Conservation (phyloP, 2,113 vertebrate genomes). For the Tonatia bakeri region DNA sequence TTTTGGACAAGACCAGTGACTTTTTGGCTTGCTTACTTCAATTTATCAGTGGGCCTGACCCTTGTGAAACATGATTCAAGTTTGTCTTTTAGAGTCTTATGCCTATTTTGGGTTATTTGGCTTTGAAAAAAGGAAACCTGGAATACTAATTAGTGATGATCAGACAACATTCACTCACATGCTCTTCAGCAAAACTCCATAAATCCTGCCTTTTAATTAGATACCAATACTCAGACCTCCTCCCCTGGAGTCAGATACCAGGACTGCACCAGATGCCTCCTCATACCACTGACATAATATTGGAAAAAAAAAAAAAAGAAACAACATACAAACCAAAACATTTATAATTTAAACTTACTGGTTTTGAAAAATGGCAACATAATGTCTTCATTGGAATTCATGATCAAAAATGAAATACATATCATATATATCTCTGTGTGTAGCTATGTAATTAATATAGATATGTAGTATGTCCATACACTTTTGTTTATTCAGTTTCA, state of each 20-base stretch:
- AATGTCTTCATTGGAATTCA: not conserved
- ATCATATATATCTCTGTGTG: not conserved
- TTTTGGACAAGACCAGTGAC: not conserved
- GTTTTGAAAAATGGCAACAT: not conserved
- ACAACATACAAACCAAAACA: conserved; percentile 23
- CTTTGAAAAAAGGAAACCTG: conserved; percentile 34
- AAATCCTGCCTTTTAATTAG: not conserved
- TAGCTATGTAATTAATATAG: not conserved
- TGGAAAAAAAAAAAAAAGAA: not conserved
- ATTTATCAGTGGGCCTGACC: not conserved
- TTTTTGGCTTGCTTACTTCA: not conserved
- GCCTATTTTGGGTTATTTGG: not conserved
- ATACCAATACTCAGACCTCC: not conserved
- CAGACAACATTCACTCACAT: not conserved
- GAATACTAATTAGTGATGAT: not conserved
- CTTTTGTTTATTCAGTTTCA: not conserved
- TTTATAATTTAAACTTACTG: not conserved
- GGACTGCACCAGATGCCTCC: not conserved
- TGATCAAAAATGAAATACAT: not conserved
- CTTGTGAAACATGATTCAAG: not conserved
- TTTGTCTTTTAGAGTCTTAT: not conserved
- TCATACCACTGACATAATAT: not conserved
- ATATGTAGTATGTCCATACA: not conserved
- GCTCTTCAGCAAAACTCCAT: not conserved
- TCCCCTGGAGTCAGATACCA: not conserved